phyloP scores from a whole-genome alignment of 2,888 invertebrate species.

The Prosapia bicincta region DNA sequence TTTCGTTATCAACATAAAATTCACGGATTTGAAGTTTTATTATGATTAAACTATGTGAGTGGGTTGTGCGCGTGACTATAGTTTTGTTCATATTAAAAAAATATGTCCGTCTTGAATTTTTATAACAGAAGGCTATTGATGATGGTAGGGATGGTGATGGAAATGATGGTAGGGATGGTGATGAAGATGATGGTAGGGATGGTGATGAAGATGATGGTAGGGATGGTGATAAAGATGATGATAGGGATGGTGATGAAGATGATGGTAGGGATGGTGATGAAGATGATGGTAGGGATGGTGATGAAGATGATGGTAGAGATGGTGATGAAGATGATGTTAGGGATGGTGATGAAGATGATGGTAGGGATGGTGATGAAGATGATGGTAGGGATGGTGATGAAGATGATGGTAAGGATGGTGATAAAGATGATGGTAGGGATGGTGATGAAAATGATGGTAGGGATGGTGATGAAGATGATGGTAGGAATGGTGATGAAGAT shows the following conservation, averaged over 20 bases:
- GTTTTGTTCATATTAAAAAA: too few species aligned
- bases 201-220: not conserved
- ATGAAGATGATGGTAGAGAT: not conserved
- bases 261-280: not conserved
- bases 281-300: not conserved
- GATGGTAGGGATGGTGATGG: not conserved
- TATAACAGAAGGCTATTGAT: too few species aligned
- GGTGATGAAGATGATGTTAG: not conserved
- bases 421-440: not conserved
- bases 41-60: too few species aligned
- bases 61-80: too few species aligned
- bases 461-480: not conserved
- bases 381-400: not conserved
- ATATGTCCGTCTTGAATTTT: too few species aligned
- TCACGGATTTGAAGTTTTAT: not conserved
- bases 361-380: not conserved
- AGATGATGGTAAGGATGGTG: not conserved
- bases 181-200: not conserved
- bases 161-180: not conserved
- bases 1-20: not conserved
- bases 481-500: conserved; percentile 3
- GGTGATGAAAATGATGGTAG: not conserved
- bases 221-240: not conserved
- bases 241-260: not conserved
- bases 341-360: not conserved